Base-by-base conservation (phyloP, 2,888 invertebrate genomes). In the Morpho deidamia region DNA sequence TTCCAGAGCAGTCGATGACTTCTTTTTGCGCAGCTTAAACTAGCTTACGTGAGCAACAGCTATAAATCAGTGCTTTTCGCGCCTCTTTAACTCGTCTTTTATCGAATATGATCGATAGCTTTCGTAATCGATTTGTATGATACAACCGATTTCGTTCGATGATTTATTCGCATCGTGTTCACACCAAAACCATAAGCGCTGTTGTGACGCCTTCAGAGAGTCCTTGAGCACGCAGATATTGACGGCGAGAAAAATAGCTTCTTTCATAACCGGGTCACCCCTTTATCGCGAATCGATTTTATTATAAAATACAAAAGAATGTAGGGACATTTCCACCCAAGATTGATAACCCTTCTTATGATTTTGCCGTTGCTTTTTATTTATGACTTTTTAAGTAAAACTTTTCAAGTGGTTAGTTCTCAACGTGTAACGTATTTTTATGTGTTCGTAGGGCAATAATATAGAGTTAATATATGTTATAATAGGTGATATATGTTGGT, bases 121-220 rank as follows among this genome's bases (percentile, higher is more conserved):
- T 61, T 56, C 59, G 55, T 73, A 72, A 78, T 77, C 76, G 78
- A 77, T 81, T 75, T 70, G 71, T 72, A 70, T 63, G 66, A 60
- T 63, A 68, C 65, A 67, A 70, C 66, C 70, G 72, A 75, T 76
- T 74, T 68, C 65, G 67, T 62, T 70, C 62, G 72, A 77, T 81
- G 82, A 83, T 83, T 83, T 82, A 84, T 82, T 75, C 77, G 74
- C 66, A 70, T 70, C 68, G 68, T 75, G 76, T 78, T 78, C 72
- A 73, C 70, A 64, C 66, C 69, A 68, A 70, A 66, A 69, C 69
- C n/a, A 72, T 76, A 75, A 72, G 72, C 71, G 68, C 67, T 74
- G 79, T 79, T 80, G 76, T 78, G 74, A 71, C 72, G 74, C 65
- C 70, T 66, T 59, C 55, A 60, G 60, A 73, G 74, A 64, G 67